Percentiles rank a stretch among this genome's conserved stretches.
These are phyloP conservation scores for Argyrosomus regius DNA, from an alignment of 2,797 vertebrate genomes.

Conservation along the genomic window DNA sequence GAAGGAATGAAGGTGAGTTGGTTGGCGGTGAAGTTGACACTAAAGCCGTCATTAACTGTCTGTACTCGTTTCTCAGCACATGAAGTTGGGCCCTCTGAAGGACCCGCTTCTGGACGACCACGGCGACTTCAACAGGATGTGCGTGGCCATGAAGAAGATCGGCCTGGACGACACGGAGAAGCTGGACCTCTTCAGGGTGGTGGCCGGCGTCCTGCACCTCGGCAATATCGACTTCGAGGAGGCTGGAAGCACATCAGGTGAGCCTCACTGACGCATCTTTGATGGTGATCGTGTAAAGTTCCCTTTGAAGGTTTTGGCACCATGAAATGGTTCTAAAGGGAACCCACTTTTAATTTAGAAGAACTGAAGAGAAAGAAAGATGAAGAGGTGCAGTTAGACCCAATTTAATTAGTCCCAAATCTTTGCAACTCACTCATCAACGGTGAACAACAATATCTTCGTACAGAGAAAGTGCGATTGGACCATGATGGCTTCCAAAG, in stretches of 20 bases:
- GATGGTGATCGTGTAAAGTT: too few relatives aligned
- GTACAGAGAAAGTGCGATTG: too few relatives aligned
- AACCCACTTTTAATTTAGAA: too few relatives aligned
- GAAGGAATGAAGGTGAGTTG: not conserved
- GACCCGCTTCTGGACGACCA: slow-evolving; percentile 96
- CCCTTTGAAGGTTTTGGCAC: too few relatives aligned
- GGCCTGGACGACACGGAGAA: slow-evolving; percentile 95
- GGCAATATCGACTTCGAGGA: slow-evolving; percentile 98
- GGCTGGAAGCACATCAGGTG: slow-evolving; percentile 96
- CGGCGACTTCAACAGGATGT: slow-evolving; percentile 95
- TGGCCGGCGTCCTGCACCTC: slow-evolving; percentile 96
- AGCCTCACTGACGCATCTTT: slow-evolving; percentile 5
- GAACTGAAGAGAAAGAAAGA: too few relatives aligned
- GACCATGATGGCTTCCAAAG: too few relatives aligned
- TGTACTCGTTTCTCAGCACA: slow-evolving; percentile 81
- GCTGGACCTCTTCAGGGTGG: slow-evolving; percentile 95
- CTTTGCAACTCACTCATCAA: too few relatives aligned
- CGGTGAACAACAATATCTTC: too few relatives aligned
- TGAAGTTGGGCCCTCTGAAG: slow-evolving; percentile 93
- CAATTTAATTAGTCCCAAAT: too few relatives aligned
- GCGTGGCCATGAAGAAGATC: slow-evolving; percentile 97
- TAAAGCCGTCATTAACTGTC: not conserved
- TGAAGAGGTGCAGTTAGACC: too few relatives aligned
- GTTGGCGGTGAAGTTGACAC: not conserved
- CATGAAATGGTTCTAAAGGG: not conserved